phyloP scores from a whole-genome alignment of 2,113 vertebrate genomes.

The Canis aureus region DNA sequence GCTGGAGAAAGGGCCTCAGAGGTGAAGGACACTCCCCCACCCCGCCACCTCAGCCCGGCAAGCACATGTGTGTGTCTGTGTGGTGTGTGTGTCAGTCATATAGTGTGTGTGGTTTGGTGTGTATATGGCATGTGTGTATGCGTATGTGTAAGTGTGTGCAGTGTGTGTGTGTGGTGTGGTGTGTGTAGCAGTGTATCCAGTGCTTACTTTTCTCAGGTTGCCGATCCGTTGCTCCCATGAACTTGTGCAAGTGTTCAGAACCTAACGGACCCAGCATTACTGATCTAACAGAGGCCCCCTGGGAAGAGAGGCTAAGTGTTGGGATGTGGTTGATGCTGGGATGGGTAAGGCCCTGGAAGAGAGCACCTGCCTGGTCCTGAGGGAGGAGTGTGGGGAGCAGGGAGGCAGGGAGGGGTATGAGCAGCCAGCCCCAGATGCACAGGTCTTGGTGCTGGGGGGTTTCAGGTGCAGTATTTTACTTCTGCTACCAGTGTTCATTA shows the following conservation, averaged over 20 bases:
- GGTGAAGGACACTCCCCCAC: rapidly evolving
- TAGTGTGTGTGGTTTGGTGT: background rate
- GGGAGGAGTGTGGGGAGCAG: rapidly evolving
- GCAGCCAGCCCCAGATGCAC: background rate
- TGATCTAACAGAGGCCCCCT: rapidly evolving
- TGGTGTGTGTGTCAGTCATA: no score
- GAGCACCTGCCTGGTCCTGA: background rate
- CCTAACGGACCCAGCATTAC: no score
- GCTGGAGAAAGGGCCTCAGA: no score
- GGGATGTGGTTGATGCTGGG: rapidly evolving
- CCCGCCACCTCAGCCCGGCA: rapidly evolving
- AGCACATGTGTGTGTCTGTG: no score
- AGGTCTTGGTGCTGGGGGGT: background rate
- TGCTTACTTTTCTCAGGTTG: background rate
- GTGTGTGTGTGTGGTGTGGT: background rate
- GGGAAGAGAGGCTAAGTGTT: background rate
- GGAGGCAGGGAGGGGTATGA: background rate
- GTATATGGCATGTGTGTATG: background rate
- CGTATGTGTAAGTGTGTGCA: background rate
- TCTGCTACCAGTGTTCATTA: rapidly evolving
- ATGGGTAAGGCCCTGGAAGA: rapidly evolving
- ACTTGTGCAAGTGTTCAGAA: background rate
- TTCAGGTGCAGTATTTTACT: background rate
- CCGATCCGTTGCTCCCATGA: rapidly evolving
- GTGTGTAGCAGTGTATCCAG: rapidly evolving